Base-by-base conservation (phyloP, 1,140 invertebrate genomes). In the Lepidurus couesii region DNA sequence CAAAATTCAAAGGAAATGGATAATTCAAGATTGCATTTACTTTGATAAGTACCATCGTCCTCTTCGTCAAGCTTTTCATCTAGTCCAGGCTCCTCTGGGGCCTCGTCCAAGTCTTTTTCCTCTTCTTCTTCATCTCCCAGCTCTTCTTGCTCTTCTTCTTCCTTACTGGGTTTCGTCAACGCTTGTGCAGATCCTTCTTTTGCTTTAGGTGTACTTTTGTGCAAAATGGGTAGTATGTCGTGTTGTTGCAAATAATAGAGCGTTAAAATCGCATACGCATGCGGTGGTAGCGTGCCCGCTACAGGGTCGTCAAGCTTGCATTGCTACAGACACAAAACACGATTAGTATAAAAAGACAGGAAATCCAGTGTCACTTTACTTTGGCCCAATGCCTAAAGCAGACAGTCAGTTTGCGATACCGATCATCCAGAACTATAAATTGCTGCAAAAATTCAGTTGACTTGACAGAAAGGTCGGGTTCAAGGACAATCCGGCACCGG, bases 221-320 rank as follows among this genome's bases (percentile, higher is more conserved):
- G 78, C 34, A 79, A 75, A 44, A 79, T 44, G n/a, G 78, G 78
- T 21, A 75, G 24, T 44, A 79, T 47, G 43, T 43, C 44, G 1
- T 79, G 34, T 75, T 79, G 78, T 75, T 79, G 78, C 4, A 79
- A 26, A 45, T 47, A 79, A 45, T 79, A 75, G 8, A 79, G 43
- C 9, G 75, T 75, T 75, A 79, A 74, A 21, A 79, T 45, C 13
- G 78, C 24, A 75, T 75, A 79, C 10, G 74, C 78, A 44, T 79
- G 78, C 11, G 78, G 2, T 2, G 78, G 74, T 8, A 79, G 73
- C 2, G 77, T 65, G 1, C 77, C 77, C 26, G 44, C 7, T 53
- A 73, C 77, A 13, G 77, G 77, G 13, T 78, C 53, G 21, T 75
- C 78, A 13, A 79, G 78, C 53, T 65, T 65, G n/a, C 53, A 65